These are phyloP conservation scores for Aldabrachelys gigantea DNA, from an alignment of 2,113 vertebrate genomes.

Conservation along the genomic window DNA sequence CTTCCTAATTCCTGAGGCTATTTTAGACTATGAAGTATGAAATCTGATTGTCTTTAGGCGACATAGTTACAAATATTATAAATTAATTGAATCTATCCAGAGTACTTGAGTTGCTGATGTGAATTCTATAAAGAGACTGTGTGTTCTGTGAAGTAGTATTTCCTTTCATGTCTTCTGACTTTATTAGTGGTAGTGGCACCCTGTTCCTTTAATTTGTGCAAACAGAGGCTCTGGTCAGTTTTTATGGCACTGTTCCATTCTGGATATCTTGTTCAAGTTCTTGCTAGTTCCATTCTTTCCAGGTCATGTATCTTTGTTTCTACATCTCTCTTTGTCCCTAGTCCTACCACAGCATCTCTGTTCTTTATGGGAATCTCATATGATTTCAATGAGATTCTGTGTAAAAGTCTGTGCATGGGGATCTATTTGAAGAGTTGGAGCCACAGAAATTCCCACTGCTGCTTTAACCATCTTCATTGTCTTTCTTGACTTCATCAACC, in stretches of 20 bases:
- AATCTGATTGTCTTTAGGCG: neutral
- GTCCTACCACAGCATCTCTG: neutral
- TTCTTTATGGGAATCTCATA: neutral
- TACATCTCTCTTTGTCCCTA: neutral
- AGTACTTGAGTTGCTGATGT: neutral
- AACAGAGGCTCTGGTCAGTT: neutral
- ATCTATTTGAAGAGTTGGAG: neutral
- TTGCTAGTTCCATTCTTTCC: neutral
- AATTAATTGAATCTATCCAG: neutral
- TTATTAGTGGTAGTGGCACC: neutral
- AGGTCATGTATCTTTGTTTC: neutral
- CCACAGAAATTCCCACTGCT: neutral
- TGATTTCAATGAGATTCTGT: neutral
- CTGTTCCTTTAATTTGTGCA: neutral
- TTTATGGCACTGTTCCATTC: neutral
- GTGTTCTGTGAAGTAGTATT: neutral
- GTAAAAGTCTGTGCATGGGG: neutral
- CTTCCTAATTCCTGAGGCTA: neutral
- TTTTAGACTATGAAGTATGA: fast-evolving
- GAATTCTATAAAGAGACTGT: neutral
- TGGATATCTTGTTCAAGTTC: neutral
- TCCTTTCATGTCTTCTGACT: neutral
- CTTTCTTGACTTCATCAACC: neutral
- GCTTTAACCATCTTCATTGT: neutral
- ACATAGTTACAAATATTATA: neutral